Percentiles rank a stretch among this genome's conserved stretches.
Evolutionary conservation across 64 coral and sea anemone genomes (phyloP).

Genomic region (Platygyra sinensis): DNA sequence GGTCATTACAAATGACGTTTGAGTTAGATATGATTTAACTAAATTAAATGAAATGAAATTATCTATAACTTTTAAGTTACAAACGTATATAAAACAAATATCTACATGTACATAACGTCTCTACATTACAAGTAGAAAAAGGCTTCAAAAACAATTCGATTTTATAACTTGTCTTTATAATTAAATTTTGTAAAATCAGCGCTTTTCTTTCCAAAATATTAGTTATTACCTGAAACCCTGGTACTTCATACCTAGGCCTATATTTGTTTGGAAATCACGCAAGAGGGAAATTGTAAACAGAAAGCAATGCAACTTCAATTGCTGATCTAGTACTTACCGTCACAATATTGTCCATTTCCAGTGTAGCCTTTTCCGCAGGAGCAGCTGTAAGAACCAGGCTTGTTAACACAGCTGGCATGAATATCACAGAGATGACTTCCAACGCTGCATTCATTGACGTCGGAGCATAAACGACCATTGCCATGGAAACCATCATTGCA

Average conservation of each 20-base stretch:
- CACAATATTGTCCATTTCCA: not conserved
- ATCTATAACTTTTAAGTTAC: too few relatives aligned
- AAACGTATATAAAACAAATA: too few relatives aligned
- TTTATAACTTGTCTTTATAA: too few relatives aligned
- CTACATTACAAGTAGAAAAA: too few relatives aligned
- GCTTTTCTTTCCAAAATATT: too few relatives aligned
- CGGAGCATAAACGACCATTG: not conserved
- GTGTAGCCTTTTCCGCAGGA: not conserved
- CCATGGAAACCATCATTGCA: not conserved
- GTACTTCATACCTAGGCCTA: too few relatives aligned
- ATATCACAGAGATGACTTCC: not conserved
- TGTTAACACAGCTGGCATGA: not conserved
- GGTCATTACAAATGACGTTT: too few relatives aligned
- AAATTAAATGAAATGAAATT: too few relatives aligned
- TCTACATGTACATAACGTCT: too few relatives aligned
- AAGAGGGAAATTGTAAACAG: not conserved
- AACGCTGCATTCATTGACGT: not conserved
- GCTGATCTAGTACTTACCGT: not conserved
- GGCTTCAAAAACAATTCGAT: too few relatives aligned
- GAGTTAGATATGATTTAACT: too few relatives aligned
- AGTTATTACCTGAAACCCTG: too few relatives aligned
- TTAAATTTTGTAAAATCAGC: not conserved
- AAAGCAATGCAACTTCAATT: not conserved
- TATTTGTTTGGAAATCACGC: not conserved
- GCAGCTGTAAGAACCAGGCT: conserved; percentile 13